phyloP scores from a whole-genome alignment of 2,888 invertebrate genomes.

The Polietes domitor region DNA sequence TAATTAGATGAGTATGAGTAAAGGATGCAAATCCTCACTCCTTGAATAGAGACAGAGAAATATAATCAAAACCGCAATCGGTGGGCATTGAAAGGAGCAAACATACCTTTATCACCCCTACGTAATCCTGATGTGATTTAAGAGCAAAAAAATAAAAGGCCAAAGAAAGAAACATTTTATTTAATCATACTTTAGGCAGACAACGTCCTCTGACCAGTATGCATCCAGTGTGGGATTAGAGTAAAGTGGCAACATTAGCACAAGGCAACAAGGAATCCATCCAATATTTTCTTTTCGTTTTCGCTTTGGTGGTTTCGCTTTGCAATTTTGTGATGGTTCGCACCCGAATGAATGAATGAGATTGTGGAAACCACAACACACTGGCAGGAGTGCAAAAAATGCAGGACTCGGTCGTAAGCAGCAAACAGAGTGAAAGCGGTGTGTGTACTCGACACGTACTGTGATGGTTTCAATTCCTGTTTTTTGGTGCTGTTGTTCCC shows the following conservation, averaged over 20 bases:
- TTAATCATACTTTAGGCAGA: not conserved
- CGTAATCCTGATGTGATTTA: not conserved
- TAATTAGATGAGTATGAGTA: not conserved
- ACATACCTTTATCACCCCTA: not conserved
- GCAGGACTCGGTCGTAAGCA: not conserved
- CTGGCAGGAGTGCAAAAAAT: not conserved
- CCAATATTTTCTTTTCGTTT: not conserved
- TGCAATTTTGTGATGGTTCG: not conserved
- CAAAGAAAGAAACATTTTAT: not conserved
- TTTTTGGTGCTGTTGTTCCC: not conserved
- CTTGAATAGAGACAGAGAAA: not conserved
- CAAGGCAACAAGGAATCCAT: not conserved
- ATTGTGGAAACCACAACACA: slow-evolving; percentile 7
- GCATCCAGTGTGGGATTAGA: not conserved
- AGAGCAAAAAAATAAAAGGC: not conserved
- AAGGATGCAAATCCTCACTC: not conserved
- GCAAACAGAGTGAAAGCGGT: not conserved
- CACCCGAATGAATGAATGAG: not conserved
- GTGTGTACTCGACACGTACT: not conserved
- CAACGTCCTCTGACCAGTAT: not conserved
- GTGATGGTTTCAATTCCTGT: not conserved
- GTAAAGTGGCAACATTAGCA: not conserved
- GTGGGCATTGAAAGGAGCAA: slow-evolving; percentile 3
- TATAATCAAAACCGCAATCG: slow-evolving; percentile 13
- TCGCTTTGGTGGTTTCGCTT: not conserved